Evolutionary conservation across 2,888 invertebrate species (phyloP), one percentile per base, ranked within the genome.

Genomic region (Criorhina ranunculi): DNA sequence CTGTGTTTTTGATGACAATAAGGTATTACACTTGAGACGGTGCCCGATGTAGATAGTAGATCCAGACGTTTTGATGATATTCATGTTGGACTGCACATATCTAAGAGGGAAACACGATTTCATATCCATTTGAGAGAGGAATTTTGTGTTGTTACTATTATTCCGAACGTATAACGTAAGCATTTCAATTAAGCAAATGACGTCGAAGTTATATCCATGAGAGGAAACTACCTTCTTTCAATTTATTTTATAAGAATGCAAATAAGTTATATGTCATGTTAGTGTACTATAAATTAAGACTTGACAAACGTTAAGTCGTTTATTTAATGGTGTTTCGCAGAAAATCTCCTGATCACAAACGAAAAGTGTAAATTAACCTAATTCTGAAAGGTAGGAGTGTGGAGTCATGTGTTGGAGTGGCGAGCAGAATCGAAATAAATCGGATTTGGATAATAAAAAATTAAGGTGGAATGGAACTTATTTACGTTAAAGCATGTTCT

Each of bases 141-240:
- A 46, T 33, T 35, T 19, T 3, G 44, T 5, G 19, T 33, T 5
- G 33, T 33, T 64, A 19, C 33, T n/a, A n/a, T n/a, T n/a, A 64
- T 19, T 62, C 17, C 5, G 9, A 3, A 17, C 15, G 15, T 15
- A 42, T 1, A 15, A n/a, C 42, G 33, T 11, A 8, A 42, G 53
- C 33, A 44, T 55, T 64, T 55, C 64, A 64, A 75, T 75, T 55
- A 55, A 75, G 44, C 24, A 53, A 73, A 73, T 62, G 60, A 55
- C 33, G 11, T 44, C 35, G 55, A 75, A 42, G 11, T 9, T 17
- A 15, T 9, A 6, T 12, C 11, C 8, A 24, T 24, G 7, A 8
- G 42, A 29, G 40, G 11, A n/a, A n/a, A 57, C 12, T 11, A 8
- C 8, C 11, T 29, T 60, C 31, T 9, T 44, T 29, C 42, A 37